phyloP scores from a whole-genome alignment of 1,140 invertebrate species.

The Myzus persicae region DNA sequence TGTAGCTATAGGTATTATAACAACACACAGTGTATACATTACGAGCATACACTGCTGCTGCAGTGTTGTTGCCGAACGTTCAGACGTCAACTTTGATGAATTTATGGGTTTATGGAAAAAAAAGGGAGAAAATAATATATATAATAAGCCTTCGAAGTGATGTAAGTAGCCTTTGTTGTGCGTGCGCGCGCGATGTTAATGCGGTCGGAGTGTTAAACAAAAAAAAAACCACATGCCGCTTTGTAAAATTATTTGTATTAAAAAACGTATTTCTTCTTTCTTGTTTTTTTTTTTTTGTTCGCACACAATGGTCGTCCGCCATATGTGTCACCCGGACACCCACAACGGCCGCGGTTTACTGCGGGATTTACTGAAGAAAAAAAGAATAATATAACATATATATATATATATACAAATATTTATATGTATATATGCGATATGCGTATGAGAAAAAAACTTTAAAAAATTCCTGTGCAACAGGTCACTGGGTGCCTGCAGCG shows the following conservation, averaged over 20 bases:
- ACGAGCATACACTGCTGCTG: neutral
- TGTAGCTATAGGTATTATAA: neutral
- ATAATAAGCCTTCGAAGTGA: conserved; percentile 32
- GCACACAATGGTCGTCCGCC: neutral
- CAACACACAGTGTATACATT: neutral
- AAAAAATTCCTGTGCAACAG: conserved; percentile 5
- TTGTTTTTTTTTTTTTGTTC: neutral
- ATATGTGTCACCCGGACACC: conserved; percentile 49
- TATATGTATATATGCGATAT: too few relatives aligned
- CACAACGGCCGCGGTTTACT: conserved; percentile 56
- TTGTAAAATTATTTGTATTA: conserved; percentile 37
- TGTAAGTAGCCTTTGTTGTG: conserved; percentile 56
- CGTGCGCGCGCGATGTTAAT: conserved; percentile 39
- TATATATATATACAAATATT: too few relatives aligned
- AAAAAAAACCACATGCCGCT: conserved; percentile 48
- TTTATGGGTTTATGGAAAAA: conserved; percentile 50
- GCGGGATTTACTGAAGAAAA: conserved; percentile 32
- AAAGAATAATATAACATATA: neutral
- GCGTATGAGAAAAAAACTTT: neutral
- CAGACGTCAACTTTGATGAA: conserved; percentile 50
- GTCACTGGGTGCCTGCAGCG: neutral
- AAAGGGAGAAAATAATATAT: conserved; percentile 30
- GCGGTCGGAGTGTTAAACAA: conserved; percentile 50
- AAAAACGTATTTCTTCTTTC: conserved; percentile 33
- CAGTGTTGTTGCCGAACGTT: conserved; percentile 31